Evolutionary conservation across 2,113 vertebrate species (phyloP).

Genomic region (Petroica traversi): DNA sequence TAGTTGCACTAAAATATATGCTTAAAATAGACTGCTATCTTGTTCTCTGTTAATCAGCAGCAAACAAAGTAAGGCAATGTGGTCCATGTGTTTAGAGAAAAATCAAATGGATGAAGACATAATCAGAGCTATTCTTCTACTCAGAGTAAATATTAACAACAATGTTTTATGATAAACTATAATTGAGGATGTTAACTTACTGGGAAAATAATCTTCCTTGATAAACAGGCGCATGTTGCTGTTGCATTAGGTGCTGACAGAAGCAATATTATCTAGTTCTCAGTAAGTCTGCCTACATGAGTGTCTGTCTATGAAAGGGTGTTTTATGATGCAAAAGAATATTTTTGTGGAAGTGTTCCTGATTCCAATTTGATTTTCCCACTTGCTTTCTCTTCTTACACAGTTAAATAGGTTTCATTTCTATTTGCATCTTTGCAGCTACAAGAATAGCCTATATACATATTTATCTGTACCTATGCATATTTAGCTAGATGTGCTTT

Average conservation of each 20-base stretch:
- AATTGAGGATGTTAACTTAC: constrained; percentile 17
- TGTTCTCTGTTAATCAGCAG: background rate
- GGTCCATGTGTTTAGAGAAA: background rate
- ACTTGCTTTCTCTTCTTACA: background rate
- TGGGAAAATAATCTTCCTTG: background rate
- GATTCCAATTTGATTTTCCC: background rate
- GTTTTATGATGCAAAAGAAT: background rate
- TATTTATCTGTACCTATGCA: background rate
- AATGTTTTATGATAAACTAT: constrained; percentile 12
- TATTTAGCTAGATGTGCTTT: background rate
- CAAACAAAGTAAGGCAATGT: background rate
- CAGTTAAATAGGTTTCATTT: background rate
- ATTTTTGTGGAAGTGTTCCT: background rate
- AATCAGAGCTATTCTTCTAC: constrained; percentile 24
- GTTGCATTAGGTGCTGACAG: background rate
- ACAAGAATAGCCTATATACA: background rate
- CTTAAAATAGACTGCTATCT: background rate
- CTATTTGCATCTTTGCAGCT: background rate
- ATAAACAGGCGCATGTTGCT: background rate
- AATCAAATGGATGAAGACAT: background rate
- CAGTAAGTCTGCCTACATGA: background rate
- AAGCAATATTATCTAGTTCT: background rate
- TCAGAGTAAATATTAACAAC: constrained; percentile 32
- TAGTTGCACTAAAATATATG: background rate
- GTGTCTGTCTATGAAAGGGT: background rate